phyloP scores from a whole-genome alignment of 2,888 invertebrate genomes.

The Boloria euphrosyne region DNA sequence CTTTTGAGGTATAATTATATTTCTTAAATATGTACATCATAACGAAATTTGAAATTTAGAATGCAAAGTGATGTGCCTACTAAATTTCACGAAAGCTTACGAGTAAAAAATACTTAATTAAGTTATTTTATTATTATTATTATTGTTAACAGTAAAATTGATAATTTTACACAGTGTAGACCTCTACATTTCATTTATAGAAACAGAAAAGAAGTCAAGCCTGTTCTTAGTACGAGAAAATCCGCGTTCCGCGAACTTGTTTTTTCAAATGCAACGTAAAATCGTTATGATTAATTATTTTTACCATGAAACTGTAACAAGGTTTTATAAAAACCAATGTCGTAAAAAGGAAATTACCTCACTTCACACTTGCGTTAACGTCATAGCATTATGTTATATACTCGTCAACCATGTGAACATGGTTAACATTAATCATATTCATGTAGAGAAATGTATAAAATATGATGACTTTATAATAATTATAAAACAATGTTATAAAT shows the following conservation, averaged over 20 bases:
- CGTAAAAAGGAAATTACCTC: slow-evolving; percentile 37
- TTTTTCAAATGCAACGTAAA: slow-evolving; percentile 8
- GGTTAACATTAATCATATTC: no score
- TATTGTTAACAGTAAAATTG: no score
- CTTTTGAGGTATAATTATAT: no score
- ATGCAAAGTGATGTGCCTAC: no score
- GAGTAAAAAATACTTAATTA: no score
- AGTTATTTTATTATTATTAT: no score
- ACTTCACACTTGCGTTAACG: slow-evolving; percentile 29
- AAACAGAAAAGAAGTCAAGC: slow-evolving; percentile 4
- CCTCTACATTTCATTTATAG: neutral
- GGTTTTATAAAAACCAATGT: slow-evolving; percentile 27
- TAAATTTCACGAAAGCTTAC: no score
- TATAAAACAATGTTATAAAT: no score
- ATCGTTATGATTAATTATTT: slow-evolving; percentile 23
- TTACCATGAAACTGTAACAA: slow-evolving; percentile 29
- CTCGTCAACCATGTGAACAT: neutral
- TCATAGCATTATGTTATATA: slow-evolving; percentile 13
- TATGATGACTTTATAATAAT: no score
- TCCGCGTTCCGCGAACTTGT: neutral
- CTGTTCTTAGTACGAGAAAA: slow-evolving; percentile 1
- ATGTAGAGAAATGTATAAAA: no score
- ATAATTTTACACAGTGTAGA: neutral
- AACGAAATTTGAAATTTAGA: no score
- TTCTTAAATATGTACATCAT: no score